phyloP scores from a whole-genome alignment of 2,113 vertebrate species.

The Eonycteris spelaea region DNA sequence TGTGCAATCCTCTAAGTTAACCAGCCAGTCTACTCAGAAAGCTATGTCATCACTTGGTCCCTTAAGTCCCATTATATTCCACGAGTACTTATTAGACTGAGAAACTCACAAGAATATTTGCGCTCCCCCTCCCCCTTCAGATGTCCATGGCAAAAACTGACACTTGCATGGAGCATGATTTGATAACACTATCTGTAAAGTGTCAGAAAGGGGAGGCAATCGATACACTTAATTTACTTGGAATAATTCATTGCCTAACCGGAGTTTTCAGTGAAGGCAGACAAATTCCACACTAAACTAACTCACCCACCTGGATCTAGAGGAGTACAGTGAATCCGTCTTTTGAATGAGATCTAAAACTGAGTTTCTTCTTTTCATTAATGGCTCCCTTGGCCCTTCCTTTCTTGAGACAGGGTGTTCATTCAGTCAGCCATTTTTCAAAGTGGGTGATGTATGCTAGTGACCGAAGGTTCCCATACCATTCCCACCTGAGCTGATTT shows the following conservation, averaged over 20 bases:
- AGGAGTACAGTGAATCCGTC: slow-evolving; percentile 38
- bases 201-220: slow-evolving; percentile 75
- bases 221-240: slow-evolving; percentile 72
- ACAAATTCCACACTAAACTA: slow-evolving; percentile 46
- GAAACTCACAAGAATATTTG: slow-evolving; percentile 37
- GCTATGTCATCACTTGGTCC: not conserved
- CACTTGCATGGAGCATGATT: slow-evolving; percentile 51
- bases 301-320: slow-evolving; percentile 48
- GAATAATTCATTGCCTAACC: slow-evolving; percentile 74
- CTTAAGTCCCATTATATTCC: not conserved
- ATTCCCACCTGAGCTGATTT: not conserved
- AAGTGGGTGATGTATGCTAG: not conserved
- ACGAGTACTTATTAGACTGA: not conserved
- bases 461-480: not conserved
- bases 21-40: not conserved
- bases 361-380: slow-evolving; percentile 52
- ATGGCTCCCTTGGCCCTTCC: slow-evolving; percentile 8
- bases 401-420: slow-evolving; percentile 23
- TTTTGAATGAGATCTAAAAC: slow-evolving; percentile 58
- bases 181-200: slow-evolving; percentile 75
- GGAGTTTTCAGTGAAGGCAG: slow-evolving; percentile 65
- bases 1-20: too few relatives aligned
- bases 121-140: not conserved
- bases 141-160: slow-evolving; percentile 62
- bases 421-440: not conserved